phyloP scores from a whole-genome alignment of 2,888 invertebrate species.

The Rhingia campestris region DNA sequence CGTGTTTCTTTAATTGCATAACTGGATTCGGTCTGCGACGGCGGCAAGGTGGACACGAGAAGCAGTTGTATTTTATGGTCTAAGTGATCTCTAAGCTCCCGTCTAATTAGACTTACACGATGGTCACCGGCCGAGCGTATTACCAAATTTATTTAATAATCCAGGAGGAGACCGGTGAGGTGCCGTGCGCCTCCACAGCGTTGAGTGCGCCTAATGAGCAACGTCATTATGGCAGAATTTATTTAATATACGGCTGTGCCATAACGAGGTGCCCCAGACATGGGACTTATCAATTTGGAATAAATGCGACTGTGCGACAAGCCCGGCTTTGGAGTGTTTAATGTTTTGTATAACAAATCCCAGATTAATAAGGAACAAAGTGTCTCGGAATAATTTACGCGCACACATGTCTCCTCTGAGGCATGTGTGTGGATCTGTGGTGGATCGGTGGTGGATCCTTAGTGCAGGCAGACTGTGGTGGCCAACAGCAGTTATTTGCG shows the following conservation, averaged over 20 bases:
- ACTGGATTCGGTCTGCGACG: slow-evolving; percentile 44
- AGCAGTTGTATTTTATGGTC: slow-evolving; percentile 35
- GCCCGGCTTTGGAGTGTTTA: slow-evolving; percentile 60
- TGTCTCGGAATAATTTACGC: slow-evolving; percentile 71
- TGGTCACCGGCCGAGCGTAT: slow-evolving; percentile 12
- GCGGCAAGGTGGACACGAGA: slow-evolving; percentile 24
- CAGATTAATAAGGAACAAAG: slow-evolving; percentile 73
- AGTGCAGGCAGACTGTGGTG: slow-evolving; percentile 1
- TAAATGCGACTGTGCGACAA: slow-evolving; percentile 18
- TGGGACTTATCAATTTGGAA: slow-evolving; percentile 68
- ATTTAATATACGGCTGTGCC: slow-evolving; percentile 63
- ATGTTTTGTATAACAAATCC: slow-evolving; percentile 72
- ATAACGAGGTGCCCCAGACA: slow-evolving; percentile 60
- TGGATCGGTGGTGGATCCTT: slow-evolving; percentile 15
- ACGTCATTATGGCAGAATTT: slow-evolving; percentile 61
- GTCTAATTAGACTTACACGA: slow-evolving; percentile 69
- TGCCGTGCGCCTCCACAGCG: slow-evolving; percentile 44
- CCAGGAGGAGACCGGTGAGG: not conserved
- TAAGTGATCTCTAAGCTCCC: slow-evolving; percentile 41
- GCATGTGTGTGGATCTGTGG: slow-evolving; percentile 3
- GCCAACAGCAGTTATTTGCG: slow-evolving; percentile 31
- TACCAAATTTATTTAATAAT: slow-evolving; percentile 65
- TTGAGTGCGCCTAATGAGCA: slow-evolving; percentile 57
- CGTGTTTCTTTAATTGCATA: slow-evolving; percentile 73
- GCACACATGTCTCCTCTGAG: slow-evolving; percentile 35